Evolutionary conservation across 1,140 invertebrate species (phyloP).

Genomic region (Eriocheir sinensis): DNA sequence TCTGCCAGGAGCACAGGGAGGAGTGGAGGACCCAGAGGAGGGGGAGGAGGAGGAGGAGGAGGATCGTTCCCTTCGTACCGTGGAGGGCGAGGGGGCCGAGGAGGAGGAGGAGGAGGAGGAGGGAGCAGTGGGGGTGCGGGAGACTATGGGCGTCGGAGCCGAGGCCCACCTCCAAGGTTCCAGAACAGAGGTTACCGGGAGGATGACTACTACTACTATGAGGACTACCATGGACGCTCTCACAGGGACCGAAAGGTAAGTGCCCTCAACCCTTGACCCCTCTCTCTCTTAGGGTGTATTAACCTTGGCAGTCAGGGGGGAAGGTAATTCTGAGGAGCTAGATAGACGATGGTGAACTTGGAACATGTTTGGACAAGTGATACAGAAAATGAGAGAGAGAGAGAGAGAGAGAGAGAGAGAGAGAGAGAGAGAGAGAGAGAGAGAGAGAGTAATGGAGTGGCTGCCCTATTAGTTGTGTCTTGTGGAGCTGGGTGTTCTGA

Average conservation of each 20-base stretch:
- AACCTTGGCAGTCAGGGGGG: too few relatives aligned
- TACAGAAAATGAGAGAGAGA: too few relatives aligned
- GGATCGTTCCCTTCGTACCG: conserved; percentile 39
- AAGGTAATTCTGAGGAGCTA: too few relatives aligned
- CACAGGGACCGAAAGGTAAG: conserved; percentile 70
- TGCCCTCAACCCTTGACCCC: too few relatives aligned
- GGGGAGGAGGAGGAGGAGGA: conserved; percentile 54
- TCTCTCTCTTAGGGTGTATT: too few relatives aligned
- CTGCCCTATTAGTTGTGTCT: too few relatives aligned
- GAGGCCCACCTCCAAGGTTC: conserved; percentile 77
- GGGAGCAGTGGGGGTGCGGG: conserved; percentile 44
- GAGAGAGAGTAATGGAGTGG: too few relatives aligned
- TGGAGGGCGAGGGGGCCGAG: conserved; percentile 66
- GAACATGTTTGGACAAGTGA: too few relatives aligned
- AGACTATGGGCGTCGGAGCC: conserved; percentile 58
- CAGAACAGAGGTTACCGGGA: conserved; percentile 67
- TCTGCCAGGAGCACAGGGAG: conserved; percentile 70
- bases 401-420: too few relatives aligned
- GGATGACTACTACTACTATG: conserved; percentile 74
- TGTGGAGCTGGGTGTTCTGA: too few relatives aligned
- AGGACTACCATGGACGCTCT: conserved; percentile 69
- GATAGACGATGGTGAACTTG: too few relatives aligned
- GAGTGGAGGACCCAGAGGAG: conserved; percentile 60
- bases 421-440: too few relatives aligned
- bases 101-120: conserved; percentile 48